phyloP scores from a whole-genome alignment of 2,888 invertebrate genomes.

The Harpalus rufipes region DNA sequence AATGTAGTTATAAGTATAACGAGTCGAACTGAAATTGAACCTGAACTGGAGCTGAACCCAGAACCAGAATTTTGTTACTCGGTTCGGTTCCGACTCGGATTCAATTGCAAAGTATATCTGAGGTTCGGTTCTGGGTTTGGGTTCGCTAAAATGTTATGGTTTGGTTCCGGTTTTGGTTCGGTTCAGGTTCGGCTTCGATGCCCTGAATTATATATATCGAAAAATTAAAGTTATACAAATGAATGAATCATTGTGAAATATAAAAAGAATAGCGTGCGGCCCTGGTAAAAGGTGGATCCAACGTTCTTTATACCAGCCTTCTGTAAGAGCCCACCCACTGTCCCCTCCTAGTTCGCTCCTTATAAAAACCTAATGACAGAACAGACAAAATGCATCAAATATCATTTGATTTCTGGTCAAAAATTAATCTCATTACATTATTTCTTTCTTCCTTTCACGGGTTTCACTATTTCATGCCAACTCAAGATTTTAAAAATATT shows the following conservation, averaged over 20 bases:
- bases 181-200: too few relatives aligned
- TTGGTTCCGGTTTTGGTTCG: too few relatives aligned
- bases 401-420: conserved; percentile 31
- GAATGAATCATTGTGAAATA: not conserved
- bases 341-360: conserved; percentile 39
- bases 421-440: conserved; percentile 35
- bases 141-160: too few relatives aligned
- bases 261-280: conserved; percentile 26
- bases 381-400: conserved; percentile 51
- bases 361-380: conserved; percentile 53
- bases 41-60: too few relatives aligned
- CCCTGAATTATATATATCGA: not conserved
- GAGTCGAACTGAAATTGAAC: too few relatives aligned
- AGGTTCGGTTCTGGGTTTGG: too few relatives aligned
- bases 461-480: not conserved
- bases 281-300: conserved; percentile 64
- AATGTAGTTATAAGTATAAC: too few relatives aligned
- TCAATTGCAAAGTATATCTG: too few relatives aligned
- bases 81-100: too few relatives aligned
- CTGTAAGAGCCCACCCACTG: conserved; percentile 58
- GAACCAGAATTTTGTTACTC: too few relatives aligned
- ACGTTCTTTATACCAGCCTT: conserved; percentile 55
- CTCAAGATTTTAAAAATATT: not conserved
- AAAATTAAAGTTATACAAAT: not conserved
- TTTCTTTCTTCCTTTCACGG: not conserved